A percentile compares a stretch with the other conserved stretches of the same genome.
Evolutionary conservation across 1,140 invertebrate genomes (phyloP).

Genomic region (Babylonia areolata): DNA sequence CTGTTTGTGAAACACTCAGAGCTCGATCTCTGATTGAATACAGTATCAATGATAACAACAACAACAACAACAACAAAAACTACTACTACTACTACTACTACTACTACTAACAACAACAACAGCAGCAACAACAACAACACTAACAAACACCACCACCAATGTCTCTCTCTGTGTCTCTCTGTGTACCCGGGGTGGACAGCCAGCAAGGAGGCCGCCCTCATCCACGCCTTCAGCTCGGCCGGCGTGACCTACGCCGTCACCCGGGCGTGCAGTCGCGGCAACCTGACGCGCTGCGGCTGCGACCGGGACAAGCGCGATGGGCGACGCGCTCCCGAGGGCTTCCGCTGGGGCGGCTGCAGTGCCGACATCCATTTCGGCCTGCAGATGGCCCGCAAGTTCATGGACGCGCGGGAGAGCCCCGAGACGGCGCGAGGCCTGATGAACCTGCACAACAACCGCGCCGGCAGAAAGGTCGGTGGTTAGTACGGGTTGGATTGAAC

Average conservation of each 20-base stretch:
- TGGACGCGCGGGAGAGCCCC: constrained; percentile 76
- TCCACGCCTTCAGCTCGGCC: constrained; percentile 83
- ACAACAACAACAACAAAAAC: no score
- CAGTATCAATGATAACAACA: no score
- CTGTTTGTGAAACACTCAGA: no score
- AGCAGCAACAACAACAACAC: no score
- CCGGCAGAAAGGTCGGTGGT: constrained; percentile 87
- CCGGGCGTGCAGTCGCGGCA: constrained; percentile 89
- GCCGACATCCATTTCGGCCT: constrained; percentile 80
- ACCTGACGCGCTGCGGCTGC: constrained; percentile 90
- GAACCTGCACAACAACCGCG: constrained; percentile 97
- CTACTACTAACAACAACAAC: no score
- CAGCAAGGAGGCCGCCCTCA: constrained; percentile 79
- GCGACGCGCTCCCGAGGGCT: constrained; percentile 49
- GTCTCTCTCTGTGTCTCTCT: no score
- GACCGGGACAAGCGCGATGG: constrained; percentile 67
- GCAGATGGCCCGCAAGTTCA: constrained; percentile 78
- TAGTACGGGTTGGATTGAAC: no score
- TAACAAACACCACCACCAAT: no score
- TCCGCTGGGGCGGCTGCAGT: constrained; percentile 78
- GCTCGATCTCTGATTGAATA: no score
- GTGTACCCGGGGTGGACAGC: no score
- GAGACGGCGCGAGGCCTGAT: constrained; percentile 88
- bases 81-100: no score
- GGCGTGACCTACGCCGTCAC: constrained; percentile 90